These are phyloP conservation scores for Gymnoscelis rufifasciata DNA, from an alignment of 2,888 invertebrate species.

Conservation along the genomic window DNA sequence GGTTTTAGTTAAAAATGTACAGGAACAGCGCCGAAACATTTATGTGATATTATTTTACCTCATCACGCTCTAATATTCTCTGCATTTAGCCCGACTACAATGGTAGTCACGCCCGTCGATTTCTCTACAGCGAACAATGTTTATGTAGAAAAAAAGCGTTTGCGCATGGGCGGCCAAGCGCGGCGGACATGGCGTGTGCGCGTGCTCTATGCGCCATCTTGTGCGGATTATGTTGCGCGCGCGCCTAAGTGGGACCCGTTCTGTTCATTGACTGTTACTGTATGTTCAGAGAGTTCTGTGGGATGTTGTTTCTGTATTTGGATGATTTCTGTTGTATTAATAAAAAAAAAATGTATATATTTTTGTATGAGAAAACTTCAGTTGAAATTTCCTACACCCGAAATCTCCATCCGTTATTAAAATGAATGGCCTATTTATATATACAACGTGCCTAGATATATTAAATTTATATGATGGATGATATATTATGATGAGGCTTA, in stretches of 20 bases:
- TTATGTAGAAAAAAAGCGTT: conserved; percentile 70
- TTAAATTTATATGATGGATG: no score
- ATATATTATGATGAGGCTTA: no score
- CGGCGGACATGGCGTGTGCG: conserved; percentile 72
- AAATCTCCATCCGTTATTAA: no score
- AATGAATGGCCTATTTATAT: no score
- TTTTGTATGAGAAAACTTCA: no score
- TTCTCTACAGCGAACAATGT: conserved; percentile 77
- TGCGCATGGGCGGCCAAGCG: conserved; percentile 63
- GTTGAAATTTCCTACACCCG: no score
- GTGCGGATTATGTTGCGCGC: conserved; percentile 69
- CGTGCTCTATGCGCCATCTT: conserved; percentile 71
- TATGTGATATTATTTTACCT: conserved; percentile 56
- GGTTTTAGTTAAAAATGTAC: no score
- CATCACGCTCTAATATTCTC: conserved; percentile 75
- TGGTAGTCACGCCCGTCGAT: conserved; percentile 75
- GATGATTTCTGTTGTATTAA: no score
- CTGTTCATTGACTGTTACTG: conserved; percentile 35
- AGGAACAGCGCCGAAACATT: no score
- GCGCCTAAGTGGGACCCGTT: conserved; percentile 37
- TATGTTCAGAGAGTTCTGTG: background rate
- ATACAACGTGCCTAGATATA: no score
- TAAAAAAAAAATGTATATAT: no score
- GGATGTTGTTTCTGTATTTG: no score
- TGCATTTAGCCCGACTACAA: conserved; percentile 65